Evolutionary conservation across 2,888 invertebrate genomes (phyloP), one percentile per base, ranked within the genome.

Genomic region (Eristalis intricaria): DNA sequence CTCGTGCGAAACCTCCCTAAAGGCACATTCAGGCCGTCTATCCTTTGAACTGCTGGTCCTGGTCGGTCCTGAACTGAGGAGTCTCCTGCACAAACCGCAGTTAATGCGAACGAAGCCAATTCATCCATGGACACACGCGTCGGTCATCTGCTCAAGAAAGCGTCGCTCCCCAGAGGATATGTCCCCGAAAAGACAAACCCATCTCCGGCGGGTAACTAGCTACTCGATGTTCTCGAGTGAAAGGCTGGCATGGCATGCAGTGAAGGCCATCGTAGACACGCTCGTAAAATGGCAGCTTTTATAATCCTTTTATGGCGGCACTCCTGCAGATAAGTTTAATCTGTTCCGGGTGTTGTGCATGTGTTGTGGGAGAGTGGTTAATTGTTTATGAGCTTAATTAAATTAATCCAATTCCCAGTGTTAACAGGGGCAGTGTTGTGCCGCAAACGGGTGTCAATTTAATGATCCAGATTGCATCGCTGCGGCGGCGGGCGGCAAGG

Each of bases 241-340:
- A 43, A 43, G 43, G 43, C 15, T 4, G 4, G n/a, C 5, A 43
- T n/a, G 13, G 11, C 26, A 26, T 7, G 43, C 43, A 43, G 43
- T n/a, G n/a, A 43, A n/a, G 43, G 43, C 5, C 43, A 15, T n/a
- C n/a, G n/a, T n/a, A 43, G 43, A 43, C 15, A 43, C 43, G 43
- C 43, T 43, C 43, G 43, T 43, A 43, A 43, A 23, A 32, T n/a
- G n/a, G n/a, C 29, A 63, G n/a, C 19, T 63, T 63, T 63, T 63
- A 32, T 19, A 63, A 32, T 32, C 26, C 29, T 29, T 63, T 63
- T 32, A 63, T 63, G 2, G 32, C 26, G 32, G 63, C 32, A 63
- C 32, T 63, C 15, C 63, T 32, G 63, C 32, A 15, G 63, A 63
- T 63, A 63, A 63, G 26, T 32, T 63, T 29, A 63, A 63, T 63